phyloP scores from a whole-genome alignment of 2,888 invertebrate species.

The Epirrhoe tristata region DNA sequence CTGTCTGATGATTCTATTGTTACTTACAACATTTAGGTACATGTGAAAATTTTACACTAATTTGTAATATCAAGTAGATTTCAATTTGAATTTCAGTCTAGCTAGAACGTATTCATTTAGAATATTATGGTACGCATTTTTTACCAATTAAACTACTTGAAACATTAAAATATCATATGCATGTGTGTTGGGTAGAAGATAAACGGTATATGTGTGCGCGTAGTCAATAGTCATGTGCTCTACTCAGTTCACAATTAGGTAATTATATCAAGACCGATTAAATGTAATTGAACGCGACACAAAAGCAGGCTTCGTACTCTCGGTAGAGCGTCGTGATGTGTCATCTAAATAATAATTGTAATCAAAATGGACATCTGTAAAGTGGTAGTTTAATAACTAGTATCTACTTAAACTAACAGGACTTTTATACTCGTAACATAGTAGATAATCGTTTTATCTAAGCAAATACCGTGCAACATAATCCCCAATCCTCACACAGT shows the following conservation, averaged over 20 bases:
- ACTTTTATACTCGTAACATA: too few relatives aligned
- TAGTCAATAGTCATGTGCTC: conserved; percentile 46
- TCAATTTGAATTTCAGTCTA: too few relatives aligned
- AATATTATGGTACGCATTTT: not conserved
- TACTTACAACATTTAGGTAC: conserved; percentile 20
- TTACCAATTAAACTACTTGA: not conserved
- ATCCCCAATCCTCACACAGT: too few relatives aligned
- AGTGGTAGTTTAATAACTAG: not conserved
- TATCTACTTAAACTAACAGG: not conserved
- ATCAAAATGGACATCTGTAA: conserved; percentile 33
- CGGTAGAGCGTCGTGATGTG: conserved; percentile 51
- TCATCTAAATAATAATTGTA: conserved; percentile 52
- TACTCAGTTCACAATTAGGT: conserved; percentile 71
- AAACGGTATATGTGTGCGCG: conserved; percentile 29
- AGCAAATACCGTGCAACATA: too few relatives aligned
- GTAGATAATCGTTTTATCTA: too few relatives aligned
- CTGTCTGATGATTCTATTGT: conserved; percentile 16
- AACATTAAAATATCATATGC: not conserved
- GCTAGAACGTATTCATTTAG: not conserved
- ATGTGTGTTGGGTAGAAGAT: conserved; percentile 1
- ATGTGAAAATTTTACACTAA: too few relatives aligned
- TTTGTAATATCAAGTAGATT: too few relatives aligned
- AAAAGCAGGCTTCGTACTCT: conserved; percentile 55
- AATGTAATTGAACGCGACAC: conserved; percentile 80
- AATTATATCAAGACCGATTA: conserved; percentile 81